Evolutionary conservation across 2,113 vertebrate species (phyloP).

Genomic region (Ploceus nigricollis): DNA sequence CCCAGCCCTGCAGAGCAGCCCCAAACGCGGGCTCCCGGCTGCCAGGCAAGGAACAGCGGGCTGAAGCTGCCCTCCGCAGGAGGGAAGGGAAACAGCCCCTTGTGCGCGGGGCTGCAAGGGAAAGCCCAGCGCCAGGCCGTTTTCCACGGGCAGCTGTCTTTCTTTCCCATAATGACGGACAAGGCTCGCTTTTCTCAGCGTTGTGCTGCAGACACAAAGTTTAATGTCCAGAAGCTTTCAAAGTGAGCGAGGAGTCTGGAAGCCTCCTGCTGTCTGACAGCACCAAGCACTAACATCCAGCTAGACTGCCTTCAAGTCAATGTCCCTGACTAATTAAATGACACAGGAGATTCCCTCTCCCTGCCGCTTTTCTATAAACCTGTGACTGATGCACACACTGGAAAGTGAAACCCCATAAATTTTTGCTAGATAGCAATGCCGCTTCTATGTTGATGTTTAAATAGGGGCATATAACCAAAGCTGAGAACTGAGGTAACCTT

Average conservation of each 20-base stretch:
- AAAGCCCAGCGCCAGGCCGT: fast-evolving
- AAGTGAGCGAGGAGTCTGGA: neutral
- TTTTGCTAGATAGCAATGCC: neutral
- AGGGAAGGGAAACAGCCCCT: neutral
- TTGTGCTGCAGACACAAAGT: neutral
- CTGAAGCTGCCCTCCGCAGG: neutral
- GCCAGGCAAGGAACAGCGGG: neutral
- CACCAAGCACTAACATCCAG: neutral
- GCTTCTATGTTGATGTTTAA: neutral
- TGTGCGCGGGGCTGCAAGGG: too few species aligned
- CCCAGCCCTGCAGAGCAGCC: neutral
- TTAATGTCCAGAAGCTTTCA: neutral
- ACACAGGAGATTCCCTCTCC: neutral
- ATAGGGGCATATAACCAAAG: neutral
- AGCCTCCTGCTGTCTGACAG: neutral
- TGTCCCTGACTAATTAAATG: neutral
- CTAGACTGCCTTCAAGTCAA: neutral
- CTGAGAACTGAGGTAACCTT: neutral
- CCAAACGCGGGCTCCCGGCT: fast-evolving
- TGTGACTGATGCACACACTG: fast-evolving
- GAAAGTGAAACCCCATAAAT: neutral
- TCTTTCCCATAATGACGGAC: fast-evolving
- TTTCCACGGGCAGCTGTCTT: neutral
- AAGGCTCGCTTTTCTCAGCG: neutral
- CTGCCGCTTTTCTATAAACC: neutral